Conservation (phyloP, 2,113 vertebrate species). For the Ranitomeya variabilis region DNA sequence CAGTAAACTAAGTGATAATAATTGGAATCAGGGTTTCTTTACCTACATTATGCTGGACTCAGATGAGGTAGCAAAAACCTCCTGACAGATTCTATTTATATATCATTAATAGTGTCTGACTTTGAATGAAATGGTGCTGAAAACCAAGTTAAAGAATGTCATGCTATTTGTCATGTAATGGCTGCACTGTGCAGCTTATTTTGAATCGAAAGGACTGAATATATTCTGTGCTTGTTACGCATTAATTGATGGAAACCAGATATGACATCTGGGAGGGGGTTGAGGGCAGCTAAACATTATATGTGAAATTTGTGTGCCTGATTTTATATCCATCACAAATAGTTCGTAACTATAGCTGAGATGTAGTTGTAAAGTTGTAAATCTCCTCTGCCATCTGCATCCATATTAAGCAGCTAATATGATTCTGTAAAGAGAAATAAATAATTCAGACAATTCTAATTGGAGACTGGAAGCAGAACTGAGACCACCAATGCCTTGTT, state of each 20-base stretch:
- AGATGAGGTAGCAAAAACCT: too few relatives aligned
- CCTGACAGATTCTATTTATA: too few relatives aligned
- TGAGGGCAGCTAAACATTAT: not conserved
- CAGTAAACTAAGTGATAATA: too few relatives aligned
- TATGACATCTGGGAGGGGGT: not conserved
- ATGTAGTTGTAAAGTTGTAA: not conserved
- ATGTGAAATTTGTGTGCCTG: not conserved
- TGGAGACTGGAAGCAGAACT: too few relatives aligned
- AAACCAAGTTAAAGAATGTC: not conserved
- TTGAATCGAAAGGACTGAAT: not conserved
- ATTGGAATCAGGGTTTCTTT: too few relatives aligned
- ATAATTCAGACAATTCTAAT: too few relatives aligned
- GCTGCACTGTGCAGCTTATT: not conserved
- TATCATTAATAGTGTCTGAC: not conserved
- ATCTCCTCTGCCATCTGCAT: not conserved
- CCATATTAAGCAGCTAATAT: not conserved
- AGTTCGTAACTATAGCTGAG: not conserved
- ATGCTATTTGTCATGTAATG: constrained; percentile 8
- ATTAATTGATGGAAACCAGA: constrained; percentile 6
- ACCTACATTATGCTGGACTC: too few relatives aligned
- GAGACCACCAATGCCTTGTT: too few relatives aligned
- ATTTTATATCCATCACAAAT: not conserved
- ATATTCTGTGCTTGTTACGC: not conserved
- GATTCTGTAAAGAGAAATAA: too few relatives aligned
- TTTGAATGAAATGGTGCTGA: constrained; percentile 6